Evolutionary conservation across 2,113 vertebrate genomes (phyloP).

Genomic region (Carettochelys insculpta): DNA sequence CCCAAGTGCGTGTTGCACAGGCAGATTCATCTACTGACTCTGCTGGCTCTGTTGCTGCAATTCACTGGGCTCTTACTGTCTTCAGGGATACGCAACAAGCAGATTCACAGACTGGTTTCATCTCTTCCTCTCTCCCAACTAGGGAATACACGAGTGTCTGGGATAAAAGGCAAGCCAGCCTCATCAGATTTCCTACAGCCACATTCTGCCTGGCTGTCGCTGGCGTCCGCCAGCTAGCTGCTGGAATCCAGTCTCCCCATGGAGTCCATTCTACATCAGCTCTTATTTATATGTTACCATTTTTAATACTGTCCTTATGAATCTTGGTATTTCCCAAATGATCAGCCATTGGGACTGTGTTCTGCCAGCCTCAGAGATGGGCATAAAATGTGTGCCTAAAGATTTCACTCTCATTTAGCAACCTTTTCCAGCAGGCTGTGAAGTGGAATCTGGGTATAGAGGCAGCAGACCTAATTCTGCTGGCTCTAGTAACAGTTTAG

Average conservation of each 20-base stretch:
- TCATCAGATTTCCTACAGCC: background rate
- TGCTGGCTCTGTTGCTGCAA: background rate
- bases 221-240: background rate
- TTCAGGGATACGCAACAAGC: background rate
- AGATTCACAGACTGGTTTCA: background rate
- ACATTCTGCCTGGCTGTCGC: slow-evolving; percentile 5
- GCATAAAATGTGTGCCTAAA: background rate
- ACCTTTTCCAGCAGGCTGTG: background rate
- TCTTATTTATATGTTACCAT: slow-evolving; percentile 10
- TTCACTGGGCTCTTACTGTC: background rate
- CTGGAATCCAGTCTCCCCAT: background rate
- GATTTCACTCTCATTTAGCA: background rate
- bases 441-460: background rate
- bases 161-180: slow-evolving; percentile 16
- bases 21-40: fast-evolving
- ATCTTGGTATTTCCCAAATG: slow-evolving; percentile 32
- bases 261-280: background rate
- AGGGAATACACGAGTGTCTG: background rate
- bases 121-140: background rate
- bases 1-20: background rate
- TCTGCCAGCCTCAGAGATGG: background rate
- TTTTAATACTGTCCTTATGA: background rate
- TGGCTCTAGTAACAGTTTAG: background rate
- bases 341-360: background rate
- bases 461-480: fast-evolving